Evolutionary conservation across 1,140 invertebrate species (phyloP), one percentile per base, ranked within the genome.

Genomic region (Drosophila sp.): DNA sequence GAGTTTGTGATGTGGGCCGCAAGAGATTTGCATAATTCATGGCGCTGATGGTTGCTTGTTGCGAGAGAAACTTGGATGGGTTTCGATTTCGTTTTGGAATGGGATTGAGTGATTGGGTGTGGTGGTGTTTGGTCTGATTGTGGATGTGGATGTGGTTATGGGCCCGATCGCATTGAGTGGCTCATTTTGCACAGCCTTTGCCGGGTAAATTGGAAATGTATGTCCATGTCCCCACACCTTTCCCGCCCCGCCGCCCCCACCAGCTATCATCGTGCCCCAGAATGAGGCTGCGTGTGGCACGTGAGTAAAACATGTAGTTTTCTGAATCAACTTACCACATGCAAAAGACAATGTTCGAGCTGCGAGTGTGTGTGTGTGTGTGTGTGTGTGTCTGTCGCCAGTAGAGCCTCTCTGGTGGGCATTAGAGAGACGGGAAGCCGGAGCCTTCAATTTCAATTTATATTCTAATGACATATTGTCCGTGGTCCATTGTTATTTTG

Each of bases 1-100:
- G 70, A 76, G 50, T 66, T 58, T 56, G 66, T 64, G 67, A 70
- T 72, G 80, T 84, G 83, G 68, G 84, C 83, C 83, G 58, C 83
- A 89, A 74, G 77, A 87, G 84, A 89, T 89, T 87, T 87, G 70
- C 84, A 87, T 87, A 89, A 87, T 87, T 89, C 80, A 87, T 87
- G 75, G 83, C 80, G 63, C 66, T 85, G 81, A 74, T 71, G 75
- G 80, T 66, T 74, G 75, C 58, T 47, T 68, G 40, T 54, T 50
- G 44, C 44, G 4, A 27, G 4, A 27, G 64, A 71, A 67, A 63
- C 47, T 57, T 63, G 75, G 44, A 66, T 60, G 74, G 73, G 68
- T 25, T 61, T 17, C 47, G 60, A 27, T 61, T 60, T 56, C 55
- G 66, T 67, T 44, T 38, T 33, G 60, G 44, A 72, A 33, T 50